Conservation (phyloP, 2,797 vertebrate species). For the Urophycis tenuis region DNA sequence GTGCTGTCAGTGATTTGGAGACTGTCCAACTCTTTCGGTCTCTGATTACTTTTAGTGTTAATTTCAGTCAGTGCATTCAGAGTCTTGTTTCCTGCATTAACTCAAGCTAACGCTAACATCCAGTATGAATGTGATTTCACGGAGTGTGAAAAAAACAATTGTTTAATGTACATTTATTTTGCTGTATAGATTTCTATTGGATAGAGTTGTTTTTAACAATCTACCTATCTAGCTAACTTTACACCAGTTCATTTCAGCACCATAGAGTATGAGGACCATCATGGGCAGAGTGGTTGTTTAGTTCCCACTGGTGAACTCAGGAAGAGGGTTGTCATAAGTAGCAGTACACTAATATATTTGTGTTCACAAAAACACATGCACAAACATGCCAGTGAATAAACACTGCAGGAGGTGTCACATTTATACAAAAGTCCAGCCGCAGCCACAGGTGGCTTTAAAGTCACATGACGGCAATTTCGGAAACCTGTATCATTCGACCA, state of each 20-base stretch:
- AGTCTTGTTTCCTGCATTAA: slow-evolving; percentile 59
- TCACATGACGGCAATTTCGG: background rate
- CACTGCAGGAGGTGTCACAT: background rate
- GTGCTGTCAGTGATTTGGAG: background rate
- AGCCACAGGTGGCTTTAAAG: background rate
- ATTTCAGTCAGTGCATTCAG: slow-evolving; percentile 31
- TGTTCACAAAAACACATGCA: background rate
- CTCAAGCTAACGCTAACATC: slow-evolving; percentile 23
- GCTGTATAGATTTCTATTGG: background rate
- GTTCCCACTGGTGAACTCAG: background rate
- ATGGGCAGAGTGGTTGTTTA: background rate
- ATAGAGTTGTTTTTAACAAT: background rate
- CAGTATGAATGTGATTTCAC: background rate
- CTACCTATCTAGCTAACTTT: no score
- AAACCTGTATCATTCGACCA: background rate
- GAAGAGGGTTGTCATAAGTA: background rate
- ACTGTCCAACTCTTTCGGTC: background rate
- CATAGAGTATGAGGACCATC: background rate
- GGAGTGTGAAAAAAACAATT: background rate
- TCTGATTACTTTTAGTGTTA: slow-evolving; percentile 4
- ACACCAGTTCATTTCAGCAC: background rate
- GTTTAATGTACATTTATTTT: background rate
- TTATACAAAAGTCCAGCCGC: background rate
- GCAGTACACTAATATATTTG: background rate
- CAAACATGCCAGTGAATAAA: background rate